These are phyloP conservation scores for Aulostomus chinensis DNA, from an alignment of 2,797 vertebrate species.

Conservation along the genomic window DNA sequence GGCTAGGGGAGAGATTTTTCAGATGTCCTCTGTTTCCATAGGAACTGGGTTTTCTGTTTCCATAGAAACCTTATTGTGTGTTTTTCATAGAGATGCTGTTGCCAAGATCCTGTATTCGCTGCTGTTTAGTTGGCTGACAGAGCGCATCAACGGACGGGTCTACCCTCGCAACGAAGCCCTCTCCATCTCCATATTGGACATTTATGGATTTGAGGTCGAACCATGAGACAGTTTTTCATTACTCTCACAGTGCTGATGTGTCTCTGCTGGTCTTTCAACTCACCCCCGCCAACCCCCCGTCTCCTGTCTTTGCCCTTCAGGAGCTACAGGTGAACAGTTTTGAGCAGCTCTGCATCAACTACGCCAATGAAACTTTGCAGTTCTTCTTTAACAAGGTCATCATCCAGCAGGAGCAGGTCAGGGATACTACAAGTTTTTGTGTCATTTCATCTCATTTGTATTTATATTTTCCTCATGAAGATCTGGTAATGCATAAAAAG, in stretches of 20 bases:
- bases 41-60: slow-evolving; percentile 73
- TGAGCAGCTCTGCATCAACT: slow-evolving; percentile 95
- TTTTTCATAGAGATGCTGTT: slow-evolving; percentile 85
- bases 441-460: no score
- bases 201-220: slow-evolving; percentile 95
- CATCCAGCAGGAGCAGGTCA: slow-evolving; percentile 95
- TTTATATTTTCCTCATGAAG: no score
- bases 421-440: no score
- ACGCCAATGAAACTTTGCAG: slow-evolving; percentile 94
- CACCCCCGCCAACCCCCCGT: background rate
- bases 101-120: slow-evolving; percentile 97
- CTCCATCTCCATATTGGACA: slow-evolving; percentile 93
- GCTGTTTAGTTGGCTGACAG: slow-evolving; percentile 93
- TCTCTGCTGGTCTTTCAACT: slow-evolving; percentile 7
- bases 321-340: slow-evolving; percentile 95
- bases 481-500: no score
- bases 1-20: slow-evolving; percentile 59
- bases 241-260: background rate
- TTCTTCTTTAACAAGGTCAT: slow-evolving; percentile 92
- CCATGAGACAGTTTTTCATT: background rate
- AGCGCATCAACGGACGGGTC: slow-evolving; percentile 91
- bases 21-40: slow-evolving; percentile 78
- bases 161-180: slow-evolving; percentile 88
- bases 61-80: slow-evolving; percentile 72
- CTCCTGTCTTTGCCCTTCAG: slow-evolving; percentile 67